A percentile compares a stretch with the other conserved stretches of the same genome.
phyloP scores from a whole-genome alignment of 2,113 vertebrate species.

The Halichoerus grypus region DNA sequence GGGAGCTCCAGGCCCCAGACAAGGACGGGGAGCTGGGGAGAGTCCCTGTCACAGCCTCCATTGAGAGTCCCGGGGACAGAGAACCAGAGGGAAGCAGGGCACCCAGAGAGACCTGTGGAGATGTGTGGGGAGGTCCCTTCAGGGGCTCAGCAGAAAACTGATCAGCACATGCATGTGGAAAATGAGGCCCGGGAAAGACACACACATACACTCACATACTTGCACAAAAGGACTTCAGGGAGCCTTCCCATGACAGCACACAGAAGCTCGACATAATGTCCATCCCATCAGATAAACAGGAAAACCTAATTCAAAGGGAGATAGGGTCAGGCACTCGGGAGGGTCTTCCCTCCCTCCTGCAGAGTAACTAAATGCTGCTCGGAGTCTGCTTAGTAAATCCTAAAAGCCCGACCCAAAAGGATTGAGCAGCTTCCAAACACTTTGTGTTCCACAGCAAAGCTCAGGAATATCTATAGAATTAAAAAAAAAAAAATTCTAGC shows the following conservation, averaged over 20 bases:
- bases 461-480: not conserved
- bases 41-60: accelerated
- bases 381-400: not conserved
- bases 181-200: too few species aligned
- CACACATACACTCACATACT: not conserved
- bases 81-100: too few species aligned
- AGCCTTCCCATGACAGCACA: accelerated
- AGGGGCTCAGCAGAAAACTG: too few species aligned
- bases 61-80: accelerated
- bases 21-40: accelerated
- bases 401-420: not conserved
- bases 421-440: not conserved
- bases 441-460: not conserved
- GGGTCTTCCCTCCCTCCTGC: not conserved
- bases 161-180: accelerated
- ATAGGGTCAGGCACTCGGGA: too few species aligned
- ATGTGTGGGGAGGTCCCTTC: too few species aligned
- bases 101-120: not conserved
- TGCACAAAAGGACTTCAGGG: not conserved
- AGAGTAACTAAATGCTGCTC: not conserved
- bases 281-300: not conserved
- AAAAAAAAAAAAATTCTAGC: accelerated
- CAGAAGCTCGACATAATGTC: not conserved
- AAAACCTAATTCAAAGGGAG: not conserved
- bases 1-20: not conserved